Conservation (phyloP, 1,140 invertebrate species). For the Lethrus apterus region DNA sequence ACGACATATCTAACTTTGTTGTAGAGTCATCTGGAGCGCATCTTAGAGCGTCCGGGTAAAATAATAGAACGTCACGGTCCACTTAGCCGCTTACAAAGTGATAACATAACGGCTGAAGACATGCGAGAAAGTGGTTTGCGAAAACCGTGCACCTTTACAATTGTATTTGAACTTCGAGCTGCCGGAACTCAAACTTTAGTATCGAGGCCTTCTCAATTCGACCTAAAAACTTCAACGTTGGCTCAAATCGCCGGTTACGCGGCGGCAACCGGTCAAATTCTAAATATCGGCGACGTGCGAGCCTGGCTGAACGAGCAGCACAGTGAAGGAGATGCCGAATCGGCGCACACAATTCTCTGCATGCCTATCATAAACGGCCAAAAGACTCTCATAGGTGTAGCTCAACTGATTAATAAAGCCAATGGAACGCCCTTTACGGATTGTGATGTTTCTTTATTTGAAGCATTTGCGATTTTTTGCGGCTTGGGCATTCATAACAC, state of each 20-base stretch:
- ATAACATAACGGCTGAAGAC: conserved; percentile 62
- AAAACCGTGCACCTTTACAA: conserved; percentile 59
- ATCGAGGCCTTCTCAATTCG: conserved; percentile 47
- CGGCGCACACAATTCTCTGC: conserved; percentile 69
- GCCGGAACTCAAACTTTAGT: conserved; percentile 49
- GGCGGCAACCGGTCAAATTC: conserved; percentile 68
- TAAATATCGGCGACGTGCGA: conserved; percentile 75
- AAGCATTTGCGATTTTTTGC: conserved; percentile 96
- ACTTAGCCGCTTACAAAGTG: conserved; percentile 61
- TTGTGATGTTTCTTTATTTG: conserved; percentile 82
- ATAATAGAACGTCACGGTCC: conserved; percentile 50
- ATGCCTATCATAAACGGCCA: conserved; percentile 90
- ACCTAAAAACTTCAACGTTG: conserved; percentile 51
- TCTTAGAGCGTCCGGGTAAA: conserved; percentile 65
- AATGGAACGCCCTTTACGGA: conserved; percentile 80
- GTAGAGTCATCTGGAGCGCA: conserved; percentile 75
- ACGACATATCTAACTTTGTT: conserved; percentile 29
- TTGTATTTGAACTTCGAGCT: conserved; percentile 67
- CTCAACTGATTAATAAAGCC: conserved; percentile 89
- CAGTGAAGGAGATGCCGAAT: conserved; percentile 51
- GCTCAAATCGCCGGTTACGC: conserved; percentile 76
- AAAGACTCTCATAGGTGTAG: conserved; percentile 77
- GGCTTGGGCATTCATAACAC: conserved; percentile 86
- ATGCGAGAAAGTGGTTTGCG: conserved; percentile 52
- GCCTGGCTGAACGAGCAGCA: conserved; percentile 56